A percentile compares a stretch with the other conserved stretches of the same genome.
Conservation (phyloP, 2,797 vertebrate genomes). For the Typhlichthys subterraneus region DNA sequence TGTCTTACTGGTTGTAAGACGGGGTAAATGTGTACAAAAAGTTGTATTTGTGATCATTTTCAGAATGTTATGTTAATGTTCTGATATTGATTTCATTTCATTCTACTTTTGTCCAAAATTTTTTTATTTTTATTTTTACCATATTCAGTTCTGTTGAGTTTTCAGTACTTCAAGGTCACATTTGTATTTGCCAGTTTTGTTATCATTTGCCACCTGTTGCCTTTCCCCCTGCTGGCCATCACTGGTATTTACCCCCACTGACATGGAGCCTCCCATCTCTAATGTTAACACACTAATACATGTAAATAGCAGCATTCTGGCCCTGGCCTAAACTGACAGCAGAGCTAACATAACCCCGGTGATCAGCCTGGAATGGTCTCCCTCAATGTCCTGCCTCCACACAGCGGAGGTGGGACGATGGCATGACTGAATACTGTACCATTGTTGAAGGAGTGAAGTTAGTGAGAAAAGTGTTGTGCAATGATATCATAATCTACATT, state of each 20-base stretch:
- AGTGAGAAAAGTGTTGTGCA: no score
- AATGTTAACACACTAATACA: constrained; percentile 72
- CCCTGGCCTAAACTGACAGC: constrained; percentile 46
- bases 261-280: constrained; percentile 53
- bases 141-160: constrained; percentile 40
- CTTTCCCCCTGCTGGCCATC: constrained; percentile 23
- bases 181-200: constrained; percentile 60
- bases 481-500: no score
- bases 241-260: constrained; percentile 49
- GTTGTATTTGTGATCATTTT: constrained; percentile 12
- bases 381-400: constrained; percentile 48
- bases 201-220: constrained; percentile 71
- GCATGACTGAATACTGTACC: constrained; percentile 38
- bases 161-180: constrained; percentile 40
- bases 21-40: background rate
- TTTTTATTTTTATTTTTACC: constrained; percentile 10
- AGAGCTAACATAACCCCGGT: constrained; percentile 50
- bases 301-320: constrained; percentile 41
- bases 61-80: constrained; percentile 3
- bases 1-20: background rate
- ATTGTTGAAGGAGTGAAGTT: background rate
- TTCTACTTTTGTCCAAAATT: constrained; percentile 18
- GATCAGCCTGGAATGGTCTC: constrained; percentile 38
- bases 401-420: constrained; percentile 34
- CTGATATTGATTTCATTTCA: constrained; percentile 24